Base-by-base conservation (phyloP, 2,113 vertebrate genomes). In the Actenoides lindsayi region DNA sequence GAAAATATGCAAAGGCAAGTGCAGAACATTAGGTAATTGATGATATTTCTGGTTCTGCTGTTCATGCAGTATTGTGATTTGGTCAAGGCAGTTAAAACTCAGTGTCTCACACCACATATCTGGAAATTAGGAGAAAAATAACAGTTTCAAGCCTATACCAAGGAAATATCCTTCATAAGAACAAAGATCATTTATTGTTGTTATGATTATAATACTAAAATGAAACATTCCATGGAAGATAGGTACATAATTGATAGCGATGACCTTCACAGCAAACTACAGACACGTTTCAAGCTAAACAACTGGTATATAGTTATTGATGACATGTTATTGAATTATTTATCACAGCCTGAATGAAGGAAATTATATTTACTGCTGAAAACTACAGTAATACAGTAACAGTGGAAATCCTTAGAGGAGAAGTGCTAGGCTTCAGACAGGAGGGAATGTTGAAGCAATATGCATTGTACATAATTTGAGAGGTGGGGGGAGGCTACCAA, bases 311-410 rank as follows among this genome's bases (percentile, higher is more conserved):
- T 96, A 97, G 97, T 97, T 98, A 98, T 97, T 96, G 98, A 97
- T 98, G 98, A 97, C 95, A 97, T 93, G 87, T 96, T 98, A 97
- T 96, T 98, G 97, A 98, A 98, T 98, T 98, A 98, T 98, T 98
- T 98, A 98, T 98, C 95, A 89, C 63, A 92, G 88, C 60, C 92
- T 97, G 95, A 96, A 96, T 96, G 96, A 95, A 95, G 87, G 89
- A 97, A 97, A 96, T 83, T 15, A 96, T 94, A 96, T 98, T 98
- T 98, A 97, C 96, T 97, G 91, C 96, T 96, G 44, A 21, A 83
- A 98, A 96, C 83, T 92, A 95, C 16, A 60, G 73, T 84, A 70
- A 87, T 74, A 53, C 53, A 64, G n/a, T 12, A 95, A 89, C 54
- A 74, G 82, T 69, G 42, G 76, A 95, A 96, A 93, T 76, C 93